Conservation (phyloP, 2,888 invertebrate species). For the Sminthurinus aureus region DNA sequence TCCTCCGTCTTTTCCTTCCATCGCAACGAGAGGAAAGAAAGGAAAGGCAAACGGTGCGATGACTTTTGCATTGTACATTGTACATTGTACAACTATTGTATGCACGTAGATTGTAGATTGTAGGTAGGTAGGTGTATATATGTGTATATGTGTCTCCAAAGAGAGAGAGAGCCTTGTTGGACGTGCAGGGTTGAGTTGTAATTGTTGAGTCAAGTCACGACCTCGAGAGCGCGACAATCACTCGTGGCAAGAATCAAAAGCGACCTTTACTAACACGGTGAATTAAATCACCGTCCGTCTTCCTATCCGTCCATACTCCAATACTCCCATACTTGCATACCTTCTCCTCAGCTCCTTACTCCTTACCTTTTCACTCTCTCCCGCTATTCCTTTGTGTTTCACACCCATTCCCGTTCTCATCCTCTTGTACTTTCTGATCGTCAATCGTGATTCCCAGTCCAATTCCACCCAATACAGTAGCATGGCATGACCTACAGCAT, state of each 20-base stretch:
- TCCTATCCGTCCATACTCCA: constrained; percentile 8
- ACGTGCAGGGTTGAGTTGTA: constrained; percentile 5
- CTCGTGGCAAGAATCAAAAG: constrained; percentile 54
- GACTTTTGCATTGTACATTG: not conserved
- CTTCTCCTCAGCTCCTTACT: constrained; percentile 13
- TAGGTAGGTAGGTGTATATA: too few relatives aligned
- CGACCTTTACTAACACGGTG: constrained; percentile 41
- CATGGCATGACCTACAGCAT: not conserved
- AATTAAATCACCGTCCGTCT: constrained; percentile 44
- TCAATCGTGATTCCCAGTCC: not conserved
- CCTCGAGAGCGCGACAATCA: constrained; percentile 54
- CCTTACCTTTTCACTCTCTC: not conserved
- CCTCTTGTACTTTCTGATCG: constrained; percentile 2
- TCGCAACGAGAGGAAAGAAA: not conserved
- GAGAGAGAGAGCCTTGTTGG: not conserved
- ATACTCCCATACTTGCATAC: constrained; percentile 6
- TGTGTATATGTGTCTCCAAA: not conserved
- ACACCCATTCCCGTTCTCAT: not conserved
- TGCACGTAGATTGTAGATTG: too few relatives aligned
- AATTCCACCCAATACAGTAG: not conserved
- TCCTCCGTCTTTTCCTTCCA: not conserved
- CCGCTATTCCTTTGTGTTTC: not conserved
- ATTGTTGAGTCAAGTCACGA: constrained; percentile 51
- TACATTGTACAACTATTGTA: too few relatives aligned
- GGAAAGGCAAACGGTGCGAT: too few relatives aligned